A percentile compares a stretch with the other conserved stretches of the same genome.
These are phyloP conservation scores for Drosophila asahinai DNA, from an alignment of 1,140 invertebrate genomes.

Conservation along the genomic window DNA sequence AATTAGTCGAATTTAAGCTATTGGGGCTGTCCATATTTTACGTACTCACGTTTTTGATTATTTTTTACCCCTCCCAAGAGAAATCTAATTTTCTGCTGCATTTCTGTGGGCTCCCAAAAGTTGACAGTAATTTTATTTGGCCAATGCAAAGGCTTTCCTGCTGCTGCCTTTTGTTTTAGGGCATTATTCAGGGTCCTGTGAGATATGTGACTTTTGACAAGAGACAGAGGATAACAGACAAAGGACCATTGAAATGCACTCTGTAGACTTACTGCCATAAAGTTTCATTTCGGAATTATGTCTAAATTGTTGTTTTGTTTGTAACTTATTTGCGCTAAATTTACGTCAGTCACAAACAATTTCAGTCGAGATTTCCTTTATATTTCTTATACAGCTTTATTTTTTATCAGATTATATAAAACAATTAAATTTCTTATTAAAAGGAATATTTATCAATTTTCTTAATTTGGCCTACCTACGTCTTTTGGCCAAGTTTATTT, in stretches of 20 bases:
- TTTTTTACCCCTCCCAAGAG: too few relatives aligned
- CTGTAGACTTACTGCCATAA: slow-evolving; percentile 9
- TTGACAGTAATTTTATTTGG: slow-evolving; percentile 28
- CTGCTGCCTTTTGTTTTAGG: slow-evolving; percentile 13
- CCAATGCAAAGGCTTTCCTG: slow-evolving; percentile 19
- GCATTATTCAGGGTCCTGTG: background rate
- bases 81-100: slow-evolving; percentile 16
- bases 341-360: background rate
- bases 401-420: too few relatives aligned
- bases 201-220: slow-evolving; percentile 27
- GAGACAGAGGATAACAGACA: background rate
- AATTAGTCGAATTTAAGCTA: too few relatives aligned
- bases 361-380: background rate
- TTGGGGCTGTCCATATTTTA: too few relatives aligned
- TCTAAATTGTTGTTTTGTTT: slow-evolving; percentile 14
- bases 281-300: background rate
- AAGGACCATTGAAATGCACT: slow-evolving; percentile 6
- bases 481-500: too few relatives aligned
- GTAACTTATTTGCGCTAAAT: background rate
- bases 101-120: slow-evolving; percentile 27
- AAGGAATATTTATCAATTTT: too few relatives aligned
- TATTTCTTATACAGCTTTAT: too few relatives aligned
- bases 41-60: too few relatives aligned
- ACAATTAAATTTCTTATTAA: too few relatives aligned
- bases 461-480: too few relatives aligned